Conservation (phyloP, 2,113 vertebrate species). For the Ceyx cyanopectus region DNA sequence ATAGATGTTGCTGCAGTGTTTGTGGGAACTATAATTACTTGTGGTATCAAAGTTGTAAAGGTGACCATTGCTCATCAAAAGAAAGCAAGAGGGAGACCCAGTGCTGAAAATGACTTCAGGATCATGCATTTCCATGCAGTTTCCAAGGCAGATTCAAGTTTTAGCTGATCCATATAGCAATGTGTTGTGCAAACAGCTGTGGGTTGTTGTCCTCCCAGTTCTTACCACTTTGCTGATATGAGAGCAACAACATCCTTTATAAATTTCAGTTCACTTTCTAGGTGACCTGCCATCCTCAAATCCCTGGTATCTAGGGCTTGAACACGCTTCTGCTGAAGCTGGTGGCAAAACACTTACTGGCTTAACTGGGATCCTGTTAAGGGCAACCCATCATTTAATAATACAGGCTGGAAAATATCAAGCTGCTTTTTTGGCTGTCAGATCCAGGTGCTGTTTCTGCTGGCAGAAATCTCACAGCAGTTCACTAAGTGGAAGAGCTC, state of each 20-base stretch:
- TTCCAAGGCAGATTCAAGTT: background rate
- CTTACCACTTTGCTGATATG: background rate
- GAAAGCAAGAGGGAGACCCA: background rate
- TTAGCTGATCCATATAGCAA: background rate
- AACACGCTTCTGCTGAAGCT: background rate
- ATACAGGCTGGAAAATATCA: background rate
- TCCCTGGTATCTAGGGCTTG: background rate
- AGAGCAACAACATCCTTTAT: background rate
- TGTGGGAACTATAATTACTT: background rate
- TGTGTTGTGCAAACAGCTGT: background rate
- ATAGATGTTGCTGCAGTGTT: background rate
- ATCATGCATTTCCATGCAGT: background rate
- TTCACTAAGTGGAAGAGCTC: background rate
- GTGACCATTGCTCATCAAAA: background rate
- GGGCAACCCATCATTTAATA: background rate
- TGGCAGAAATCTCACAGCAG: background rate
- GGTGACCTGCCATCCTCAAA: background rate
- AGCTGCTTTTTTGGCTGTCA: background rate
- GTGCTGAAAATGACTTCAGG: background rate
- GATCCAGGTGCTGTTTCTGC: background rate
- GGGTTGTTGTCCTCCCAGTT: background rate
- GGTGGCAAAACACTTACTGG: constrained; percentile 17
- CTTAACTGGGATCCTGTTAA: background rate
- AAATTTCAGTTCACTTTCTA: background rate
- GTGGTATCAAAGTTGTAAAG: background rate